These are phyloP conservation scores for Drosophila acutilabella DNA, from an alignment of 2,888 invertebrate species.

Conservation along the genomic window DNA sequence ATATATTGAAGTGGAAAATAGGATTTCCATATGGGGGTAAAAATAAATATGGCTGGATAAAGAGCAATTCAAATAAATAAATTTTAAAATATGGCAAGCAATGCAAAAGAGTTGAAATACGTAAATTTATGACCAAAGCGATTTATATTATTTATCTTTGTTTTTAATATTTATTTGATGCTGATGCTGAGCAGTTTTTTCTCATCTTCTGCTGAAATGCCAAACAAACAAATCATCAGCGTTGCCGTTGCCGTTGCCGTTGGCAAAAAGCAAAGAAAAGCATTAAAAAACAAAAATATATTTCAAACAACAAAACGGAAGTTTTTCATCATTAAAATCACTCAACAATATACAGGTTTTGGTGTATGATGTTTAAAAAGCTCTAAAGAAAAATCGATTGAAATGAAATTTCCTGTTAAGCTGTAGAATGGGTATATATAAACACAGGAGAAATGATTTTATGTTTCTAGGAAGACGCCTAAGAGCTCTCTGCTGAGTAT, in stretches of 20 bases:
- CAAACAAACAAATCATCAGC: conserved; percentile 63
- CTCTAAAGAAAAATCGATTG: conserved; percentile 1
- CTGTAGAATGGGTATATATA: too few relatives aligned
- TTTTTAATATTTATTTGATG: conserved; percentile 52
- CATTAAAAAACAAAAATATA: conserved; percentile 15
- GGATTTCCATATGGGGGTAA: conserved; percentile 19
- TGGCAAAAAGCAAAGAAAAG: conserved; percentile 1
- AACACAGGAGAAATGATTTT: too few relatives aligned
- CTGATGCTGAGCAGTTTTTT: conserved; percentile 8
- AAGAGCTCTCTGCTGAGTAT: background rate
- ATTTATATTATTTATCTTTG: conserved; percentile 57
- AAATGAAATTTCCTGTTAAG: too few relatives aligned
- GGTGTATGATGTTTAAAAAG: background rate
- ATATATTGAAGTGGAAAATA: conserved; percentile 9
- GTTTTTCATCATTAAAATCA: conserved; percentile 66
- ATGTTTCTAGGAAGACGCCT: too few relatives aligned
- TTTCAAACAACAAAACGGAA: conserved; percentile 50
- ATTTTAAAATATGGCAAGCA: conserved; percentile 20
- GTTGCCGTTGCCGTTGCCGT: background rate
- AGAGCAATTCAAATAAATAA: conserved; percentile 36
- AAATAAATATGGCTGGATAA: conserved; percentile 12
- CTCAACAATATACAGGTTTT: conserved; percentile 22
- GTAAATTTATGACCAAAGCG: conserved; percentile 19
- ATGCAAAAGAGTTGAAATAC: conserved; percentile 16
- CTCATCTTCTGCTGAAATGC: conserved; percentile 25